A percentile compares a stretch with the other conserved stretches of the same genome.
Conservation (phyloP, 1,140 invertebrate species). For the Drosophila saltans region DNA sequence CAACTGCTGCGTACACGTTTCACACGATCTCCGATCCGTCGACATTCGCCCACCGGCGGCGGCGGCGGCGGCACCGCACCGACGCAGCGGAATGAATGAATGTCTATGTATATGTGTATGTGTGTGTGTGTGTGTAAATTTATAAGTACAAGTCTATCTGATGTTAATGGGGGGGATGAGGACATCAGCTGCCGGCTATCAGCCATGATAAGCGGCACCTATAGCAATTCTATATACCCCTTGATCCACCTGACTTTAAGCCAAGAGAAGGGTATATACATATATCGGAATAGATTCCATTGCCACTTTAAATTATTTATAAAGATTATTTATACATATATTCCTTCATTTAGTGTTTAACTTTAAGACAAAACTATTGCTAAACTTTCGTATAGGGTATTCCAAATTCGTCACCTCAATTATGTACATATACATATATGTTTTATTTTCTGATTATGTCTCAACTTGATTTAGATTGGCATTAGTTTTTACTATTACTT, state of each 20-base stretch:
- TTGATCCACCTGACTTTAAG: neutral
- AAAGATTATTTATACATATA: too few species aligned
- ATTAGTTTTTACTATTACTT: neutral
- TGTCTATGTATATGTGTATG: slow-evolving; percentile 7
- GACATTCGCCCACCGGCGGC: slow-evolving; percentile 6
- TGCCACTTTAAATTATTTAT: too few species aligned
- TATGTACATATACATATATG: too few species aligned
- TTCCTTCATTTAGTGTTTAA: too few species aligned
- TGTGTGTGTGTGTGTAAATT: neutral
- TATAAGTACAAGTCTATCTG: neutral
- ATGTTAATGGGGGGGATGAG: slow-evolving; percentile 2
- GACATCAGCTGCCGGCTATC: neutral
- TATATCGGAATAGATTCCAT: too few species aligned
- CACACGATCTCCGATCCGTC: slow-evolving; percentile 9
- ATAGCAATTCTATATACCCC: neutral
- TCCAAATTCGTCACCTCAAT: neutral
- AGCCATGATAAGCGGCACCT: slow-evolving; percentile 3
- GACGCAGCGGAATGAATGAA: slow-evolving; percentile 8
- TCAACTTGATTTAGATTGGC: slow-evolving; percentile 6
- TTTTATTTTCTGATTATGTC: neutral
- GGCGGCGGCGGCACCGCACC: neutral
- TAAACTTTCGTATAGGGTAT: neutral
- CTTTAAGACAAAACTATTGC: too few species aligned
- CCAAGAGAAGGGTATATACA: neutral
- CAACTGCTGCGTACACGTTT: slow-evolving; percentile 37